These are phyloP conservation scores for Rhinatrema bivittatum DNA, from an alignment of 2,797 vertebrate genomes.

Conservation along the genomic window DNA sequence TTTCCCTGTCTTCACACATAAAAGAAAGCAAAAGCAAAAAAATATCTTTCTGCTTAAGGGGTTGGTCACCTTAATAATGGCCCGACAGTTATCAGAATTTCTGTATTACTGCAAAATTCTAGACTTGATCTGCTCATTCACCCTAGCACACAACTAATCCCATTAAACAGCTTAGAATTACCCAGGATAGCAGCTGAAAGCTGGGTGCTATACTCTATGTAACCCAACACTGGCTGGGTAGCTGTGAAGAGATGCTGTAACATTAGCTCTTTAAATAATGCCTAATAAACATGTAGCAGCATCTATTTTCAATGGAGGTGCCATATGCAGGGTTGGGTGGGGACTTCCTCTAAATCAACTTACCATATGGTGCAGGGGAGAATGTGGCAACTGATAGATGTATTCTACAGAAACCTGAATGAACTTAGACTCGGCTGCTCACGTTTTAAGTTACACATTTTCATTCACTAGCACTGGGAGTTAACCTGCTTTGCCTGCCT, in stretches of 20 bases:
- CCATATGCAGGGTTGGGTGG: slow-evolving; percentile 55
- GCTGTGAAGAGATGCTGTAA: slow-evolving; percentile 49
- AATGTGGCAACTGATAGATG: slow-evolving; percentile 60
- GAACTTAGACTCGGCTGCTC: slow-evolving; percentile 22
- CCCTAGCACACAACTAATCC: not conserved
- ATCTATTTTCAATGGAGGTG: slow-evolving; percentile 43
- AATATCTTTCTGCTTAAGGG: not conserved
- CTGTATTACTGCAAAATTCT: not conserved
- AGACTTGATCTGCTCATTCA: not conserved
- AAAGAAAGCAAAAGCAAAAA: not conserved
- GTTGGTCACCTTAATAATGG: not conserved
- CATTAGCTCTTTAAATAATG: slow-evolving; percentile 36
- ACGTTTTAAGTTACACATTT: slow-evolving; percentile 62
- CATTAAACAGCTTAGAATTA: slow-evolving; percentile 12
- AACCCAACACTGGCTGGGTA: slow-evolving; percentile 42
- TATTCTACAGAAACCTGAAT: slow-evolving; percentile 10
- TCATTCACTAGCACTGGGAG: slow-evolving; percentile 9
- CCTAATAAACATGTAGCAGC: slow-evolving; percentile 39
- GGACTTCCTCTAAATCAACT: slow-evolving; percentile 54
- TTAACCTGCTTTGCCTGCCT: slow-evolving; percentile 10
- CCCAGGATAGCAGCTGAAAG: slow-evolving; percentile 18
- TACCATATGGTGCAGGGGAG: slow-evolving; percentile 69
- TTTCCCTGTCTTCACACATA: not conserved
- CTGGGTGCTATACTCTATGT: slow-evolving; percentile 27
- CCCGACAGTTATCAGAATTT: not conserved